Evolutionary conservation across 1,140 invertebrate species (phyloP), one percentile per base, ranked within the genome.

Genomic region (Meteorus sp.): DNA sequence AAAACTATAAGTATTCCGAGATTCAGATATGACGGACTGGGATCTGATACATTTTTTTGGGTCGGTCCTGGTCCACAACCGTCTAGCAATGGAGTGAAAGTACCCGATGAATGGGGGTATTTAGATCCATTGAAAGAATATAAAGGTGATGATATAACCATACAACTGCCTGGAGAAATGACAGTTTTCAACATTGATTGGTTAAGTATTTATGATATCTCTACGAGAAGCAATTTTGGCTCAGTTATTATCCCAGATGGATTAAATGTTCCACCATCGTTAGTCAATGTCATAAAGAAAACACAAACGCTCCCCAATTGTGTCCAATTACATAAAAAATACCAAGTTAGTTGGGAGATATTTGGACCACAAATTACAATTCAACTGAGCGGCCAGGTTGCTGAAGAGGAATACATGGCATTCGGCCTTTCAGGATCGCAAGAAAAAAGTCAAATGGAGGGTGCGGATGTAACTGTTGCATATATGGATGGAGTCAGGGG

Each of bases 81-180:
- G 0, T 88, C 89, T 3, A 83, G 85, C 7, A 88, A 90, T 62
- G 93, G 93, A 1, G 81, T 75, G 27, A 90, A 90, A 81, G 86
- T 95, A 57, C 92, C 93, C 1, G 92, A 96, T 78, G 94, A 97
- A 81, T 86, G 89, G 64, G 93, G 93, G 85, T 95, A 94, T 71
- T 74, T 93, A 54, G 86, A 90, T 71, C 83, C 88, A 9, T 74
- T 94, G 22, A 77, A 87, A 9, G 71, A 74, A 3, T 95, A 95
- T 71, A 80, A 83, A 19, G 85, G 85, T 54, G 87, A 92, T 71
- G 88, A 90, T 37, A 86, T 97, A 43, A 84, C 81, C 0, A 75
- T 97, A 50, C 83, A 88, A 67, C 71, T 97, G 58, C 92, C 93
- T 5, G 92, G 93, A 15, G 91, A 92, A 29, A 81, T 88, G 62